A percentile compares a stretch with the other conserved stretches of the same genome.
Evolutionary conservation across 1,140 invertebrate genomes (phyloP).

Genomic region (Neuroterus valhalla): DNA sequence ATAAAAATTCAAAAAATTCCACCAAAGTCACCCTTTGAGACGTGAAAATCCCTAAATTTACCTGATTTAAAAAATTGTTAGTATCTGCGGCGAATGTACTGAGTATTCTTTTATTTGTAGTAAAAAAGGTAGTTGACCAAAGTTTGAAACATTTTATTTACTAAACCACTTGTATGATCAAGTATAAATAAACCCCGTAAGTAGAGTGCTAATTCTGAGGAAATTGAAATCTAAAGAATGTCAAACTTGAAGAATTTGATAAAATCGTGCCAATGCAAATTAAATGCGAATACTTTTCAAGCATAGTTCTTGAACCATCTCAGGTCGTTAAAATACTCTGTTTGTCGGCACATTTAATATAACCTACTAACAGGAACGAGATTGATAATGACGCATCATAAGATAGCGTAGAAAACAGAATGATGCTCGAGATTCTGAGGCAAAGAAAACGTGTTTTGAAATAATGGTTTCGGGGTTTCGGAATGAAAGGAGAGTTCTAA

Average conservation of each 20-base stretch:
- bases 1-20: too few relatives aligned
- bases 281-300: neutral
- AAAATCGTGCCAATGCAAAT: constrained; percentile 7
- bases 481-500: neutral
- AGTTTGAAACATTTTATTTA: too few relatives aligned
- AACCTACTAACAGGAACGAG: neutral
- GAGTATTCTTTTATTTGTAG: too few relatives aligned
- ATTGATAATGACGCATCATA: constrained; percentile 26
- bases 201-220: neutral
- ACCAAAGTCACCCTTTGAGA: too few relatives aligned
- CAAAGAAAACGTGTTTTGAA: constrained; percentile 8
- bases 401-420: neutral
- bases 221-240: neutral
- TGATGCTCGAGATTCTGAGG: neutral
- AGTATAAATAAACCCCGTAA: neutral
- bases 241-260: neutral
- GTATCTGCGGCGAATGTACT: too few relatives aligned
- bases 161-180: too few relatives aligned
- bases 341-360: constrained; percentile 8
- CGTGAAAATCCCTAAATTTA: too few relatives aligned
- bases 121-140: too few relatives aligned
- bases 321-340: constrained; percentile 1
- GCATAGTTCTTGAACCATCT: constrained; percentile 9
- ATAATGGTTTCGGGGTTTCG: constrained; percentile 18
- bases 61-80: too few relatives aligned